These are phyloP conservation scores for Eumaeus atala DNA, from an alignment of 1,140 invertebrate species.

Conservation along the genomic window DNA sequence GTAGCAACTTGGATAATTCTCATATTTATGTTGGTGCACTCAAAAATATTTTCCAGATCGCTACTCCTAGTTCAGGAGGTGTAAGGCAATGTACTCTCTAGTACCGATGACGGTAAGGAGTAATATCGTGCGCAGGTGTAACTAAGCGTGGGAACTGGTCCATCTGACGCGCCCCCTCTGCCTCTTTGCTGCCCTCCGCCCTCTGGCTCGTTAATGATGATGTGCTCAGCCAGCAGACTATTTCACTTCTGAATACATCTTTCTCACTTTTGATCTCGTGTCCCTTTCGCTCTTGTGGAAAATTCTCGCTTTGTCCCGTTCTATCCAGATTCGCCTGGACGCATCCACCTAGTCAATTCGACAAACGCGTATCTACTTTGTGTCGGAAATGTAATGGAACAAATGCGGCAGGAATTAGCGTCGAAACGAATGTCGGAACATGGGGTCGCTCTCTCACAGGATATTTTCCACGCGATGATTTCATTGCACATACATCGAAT, in stretches of 20 bases:
- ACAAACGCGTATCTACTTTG: conserved; percentile 73
- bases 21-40: conserved; percentile 70
- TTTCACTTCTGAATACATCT: conserved; percentile 77
- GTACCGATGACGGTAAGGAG: conserved; percentile 45
- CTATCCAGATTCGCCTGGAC: conserved; percentile 56
- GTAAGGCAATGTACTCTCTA: conserved; percentile 46
- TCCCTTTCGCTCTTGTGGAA: conserved; percentile 40
- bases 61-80: conserved; percentile 29
- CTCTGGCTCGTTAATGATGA: conserved; percentile 75
- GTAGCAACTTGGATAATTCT: conserved; percentile 67
- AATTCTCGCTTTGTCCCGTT: conserved; percentile 36
- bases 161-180: conserved; percentile 68
- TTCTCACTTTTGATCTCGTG: conserved; percentile 73
- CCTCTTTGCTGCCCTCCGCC: conserved; percentile 72
- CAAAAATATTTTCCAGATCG: conserved; percentile 63
- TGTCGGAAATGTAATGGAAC: conserved; percentile 74
- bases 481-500: conserved; percentile 58
- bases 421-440: conserved; percentile 68
- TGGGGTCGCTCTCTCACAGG: conserved; percentile 56
- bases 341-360: conserved; percentile 73
- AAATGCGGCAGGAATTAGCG: conserved; percentile 73
- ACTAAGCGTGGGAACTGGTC: conserved; percentile 51
- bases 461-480: conserved; percentile 72
- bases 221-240: conserved; percentile 76
- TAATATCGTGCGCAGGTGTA: conserved; percentile 58